Evolutionary conservation across 1,140 invertebrate genomes (phyloP), one percentile per base, ranked within the genome.

Genomic region (Chironomus striatipennis): DNA sequence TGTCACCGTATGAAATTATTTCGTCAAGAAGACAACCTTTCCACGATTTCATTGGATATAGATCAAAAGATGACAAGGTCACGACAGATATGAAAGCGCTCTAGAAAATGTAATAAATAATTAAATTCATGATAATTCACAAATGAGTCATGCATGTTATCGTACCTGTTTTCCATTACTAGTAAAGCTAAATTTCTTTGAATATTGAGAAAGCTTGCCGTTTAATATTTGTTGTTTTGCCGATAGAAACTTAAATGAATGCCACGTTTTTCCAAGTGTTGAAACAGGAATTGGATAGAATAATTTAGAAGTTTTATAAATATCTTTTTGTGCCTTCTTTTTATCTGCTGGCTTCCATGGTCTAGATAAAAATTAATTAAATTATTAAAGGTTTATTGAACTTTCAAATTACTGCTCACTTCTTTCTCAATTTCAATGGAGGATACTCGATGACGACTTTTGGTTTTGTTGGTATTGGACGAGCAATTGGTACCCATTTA

Each of bases 151-250:
- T 17, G 18, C 18, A 3, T 18, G 17, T 7, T 67, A 2, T 5
- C 64, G 8, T 17, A 67, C 64, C 18, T 67, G 64, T 67, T 67
- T 67, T 7, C 64, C 64, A 67, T 67, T 67, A 20, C 64, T 67
- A 67, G n/a, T n/a, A 67, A 67, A 67, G 18, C 18, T 67, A 8
- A 67, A 67, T 18, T 67, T 67, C 17, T 67, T 67, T 2, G 64
- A 67, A 67, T 18, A 67, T 20, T 67, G 64, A 1, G 64, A 67
- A 67, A n/a, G 8, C n/a, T 67, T 67, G 64, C 64, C 64, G n/a
- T 8, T 7, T 67, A 67, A 17, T 7, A 67, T 67, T 67, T 67
- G 64, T 8, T 15, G 3, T 20, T 5, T 67, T 17, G 64, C 8
- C 17, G 64, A 67, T 9, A 67, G 2, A 8, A 7, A 18, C 17